Evolutionary conservation across 2,113 vertebrate genomes (phyloP).

Genomic region (Cephalopholis sonnerati): DNA sequence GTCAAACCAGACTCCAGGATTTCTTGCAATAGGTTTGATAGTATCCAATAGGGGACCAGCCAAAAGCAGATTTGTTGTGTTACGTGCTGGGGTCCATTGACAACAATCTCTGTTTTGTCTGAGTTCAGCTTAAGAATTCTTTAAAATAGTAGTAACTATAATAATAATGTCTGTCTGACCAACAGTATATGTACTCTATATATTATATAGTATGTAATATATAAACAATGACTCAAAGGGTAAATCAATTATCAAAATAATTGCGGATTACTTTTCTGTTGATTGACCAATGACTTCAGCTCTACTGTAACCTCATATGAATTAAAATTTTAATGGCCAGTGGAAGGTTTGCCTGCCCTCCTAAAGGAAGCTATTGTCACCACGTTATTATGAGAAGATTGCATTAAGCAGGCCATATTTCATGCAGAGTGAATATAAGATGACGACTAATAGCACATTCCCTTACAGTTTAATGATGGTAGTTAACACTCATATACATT

Average conservation of each 20-base stretch:
- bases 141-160: no score
- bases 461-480: conserved; percentile 33
- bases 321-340: background rate
- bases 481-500: conserved; percentile 18
- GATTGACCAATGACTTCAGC: background rate
- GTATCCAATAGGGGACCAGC: no score
- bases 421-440: conserved; percentile 19
- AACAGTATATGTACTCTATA: no score
- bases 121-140: no score
- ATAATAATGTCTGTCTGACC: no score
- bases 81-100: no score
- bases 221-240: background rate
- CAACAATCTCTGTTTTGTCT: no score
- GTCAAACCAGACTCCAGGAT: no score
- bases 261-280: background rate
- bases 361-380: background rate
- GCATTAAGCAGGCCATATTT: conserved; percentile 18
- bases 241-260: background rate
- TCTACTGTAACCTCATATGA: background rate
- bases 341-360: background rate
- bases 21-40: no score
- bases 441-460: conserved; percentile 5
- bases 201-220: no score
- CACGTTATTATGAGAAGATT: conserved; percentile 13
- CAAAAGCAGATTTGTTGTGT: no score